Conservation (phyloP, 2,113 vertebrate species). For the Hippocampus abdominalis region DNA sequence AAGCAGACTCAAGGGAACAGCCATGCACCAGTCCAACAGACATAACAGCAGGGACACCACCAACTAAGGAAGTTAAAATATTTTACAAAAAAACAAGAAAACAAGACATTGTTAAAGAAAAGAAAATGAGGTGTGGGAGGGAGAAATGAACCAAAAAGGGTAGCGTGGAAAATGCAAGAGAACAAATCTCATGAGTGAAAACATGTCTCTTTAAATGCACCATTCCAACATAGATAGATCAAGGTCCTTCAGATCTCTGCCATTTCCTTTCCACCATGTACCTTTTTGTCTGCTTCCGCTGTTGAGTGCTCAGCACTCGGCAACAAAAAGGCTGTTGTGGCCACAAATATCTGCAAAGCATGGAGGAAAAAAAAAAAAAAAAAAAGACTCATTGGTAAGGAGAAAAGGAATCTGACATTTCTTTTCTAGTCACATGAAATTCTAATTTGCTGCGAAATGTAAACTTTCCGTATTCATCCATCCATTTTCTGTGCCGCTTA, state of each 20-base stretch:
- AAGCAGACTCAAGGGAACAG: conserved; percentile 82
- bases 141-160: neutral
- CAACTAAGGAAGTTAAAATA: conserved; percentile 71
- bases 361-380: conserved; percentile 49
- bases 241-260: conserved; percentile 58
- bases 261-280: conserved; percentile 62
- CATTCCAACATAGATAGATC: conserved; percentile 49
- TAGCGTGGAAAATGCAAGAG: neutral
- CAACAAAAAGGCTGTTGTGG: conserved; percentile 93
- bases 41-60: conserved; percentile 94
- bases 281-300: conserved; percentile 95
- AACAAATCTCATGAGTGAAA: conserved; percentile 26
- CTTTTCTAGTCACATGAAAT: neutral
- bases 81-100: neutral
- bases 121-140: conserved; percentile 5
- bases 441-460: neutral
- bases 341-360: conserved; percentile 88
- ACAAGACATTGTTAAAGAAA: neutral
- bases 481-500: neutral
- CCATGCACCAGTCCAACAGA: conserved; percentile 98
- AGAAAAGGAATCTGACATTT: neutral
- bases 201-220: conserved; percentile 66
- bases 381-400: neutral
- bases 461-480: neutral
- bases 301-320: conserved; percentile 90